Conservation (phyloP, 2,888 invertebrate species). For the Ischnus inquisitorius region DNA sequence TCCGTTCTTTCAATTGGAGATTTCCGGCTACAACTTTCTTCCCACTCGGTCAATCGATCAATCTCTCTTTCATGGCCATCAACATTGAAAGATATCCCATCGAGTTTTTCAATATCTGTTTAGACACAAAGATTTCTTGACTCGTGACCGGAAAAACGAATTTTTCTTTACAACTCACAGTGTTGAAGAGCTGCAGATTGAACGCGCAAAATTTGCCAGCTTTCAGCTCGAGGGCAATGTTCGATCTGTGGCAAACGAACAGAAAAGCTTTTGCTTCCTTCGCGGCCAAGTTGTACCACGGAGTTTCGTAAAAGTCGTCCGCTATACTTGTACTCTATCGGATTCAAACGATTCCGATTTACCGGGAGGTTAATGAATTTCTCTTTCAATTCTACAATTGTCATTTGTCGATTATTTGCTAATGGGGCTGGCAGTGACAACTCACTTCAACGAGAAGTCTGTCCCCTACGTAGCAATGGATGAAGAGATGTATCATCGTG, state of each 20-base stretch:
- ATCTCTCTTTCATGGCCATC: conserved; percentile 68
- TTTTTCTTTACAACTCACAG: conserved; percentile 35
- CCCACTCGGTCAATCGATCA: conserved; percentile 31
- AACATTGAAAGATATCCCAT: conserved; percentile 72
- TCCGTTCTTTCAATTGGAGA: not conserved
- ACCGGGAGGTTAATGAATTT: not conserved
- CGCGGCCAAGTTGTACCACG: conserved; percentile 57
- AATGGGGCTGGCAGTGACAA: not conserved
- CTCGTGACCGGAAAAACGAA: not conserved
- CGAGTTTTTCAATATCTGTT: conserved; percentile 71
- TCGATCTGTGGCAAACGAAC: conserved; percentile 43
- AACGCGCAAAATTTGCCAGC: conserved; percentile 62
- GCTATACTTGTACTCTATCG: conserved; percentile 41
- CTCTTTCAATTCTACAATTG: not conserved
- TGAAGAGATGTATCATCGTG: conserved; percentile 71
- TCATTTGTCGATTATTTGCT: not conserved
- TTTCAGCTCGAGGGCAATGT: conserved; percentile 49
- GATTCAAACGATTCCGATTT: not conserved
- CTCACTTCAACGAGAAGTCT: conserved; percentile 62
- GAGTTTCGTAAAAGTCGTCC: conserved; percentile 49
- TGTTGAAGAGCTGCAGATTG: conserved; percentile 43
- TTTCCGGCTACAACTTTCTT: not conserved
- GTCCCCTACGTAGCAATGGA: conserved; percentile 74
- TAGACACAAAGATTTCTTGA: not conserved
- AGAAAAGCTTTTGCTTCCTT: conserved; percentile 46